These are phyloP conservation scores for Toxotes chatareus DNA, from an alignment of 2,113 vertebrate species.

Conservation along the genomic window DNA sequence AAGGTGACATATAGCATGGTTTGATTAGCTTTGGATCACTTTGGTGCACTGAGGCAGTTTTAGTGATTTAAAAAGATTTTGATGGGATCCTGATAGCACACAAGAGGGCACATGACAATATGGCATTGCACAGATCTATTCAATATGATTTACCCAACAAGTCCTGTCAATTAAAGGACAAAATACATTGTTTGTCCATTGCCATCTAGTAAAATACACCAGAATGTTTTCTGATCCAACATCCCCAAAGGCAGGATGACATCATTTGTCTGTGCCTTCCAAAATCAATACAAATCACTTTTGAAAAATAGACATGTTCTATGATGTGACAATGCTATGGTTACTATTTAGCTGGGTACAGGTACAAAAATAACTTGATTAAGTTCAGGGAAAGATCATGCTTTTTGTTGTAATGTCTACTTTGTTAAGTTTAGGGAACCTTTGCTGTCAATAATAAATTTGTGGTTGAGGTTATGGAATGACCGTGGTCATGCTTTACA, in stretches of 20 bases:
- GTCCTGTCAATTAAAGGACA: not conserved
- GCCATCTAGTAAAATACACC: no score
- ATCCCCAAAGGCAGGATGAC: not conserved
- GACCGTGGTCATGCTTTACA: not conserved
- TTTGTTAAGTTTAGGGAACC: not conserved
- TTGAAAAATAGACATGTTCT: not conserved
- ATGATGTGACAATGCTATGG: not conserved
- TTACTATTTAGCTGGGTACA: not conserved
- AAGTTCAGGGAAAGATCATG: not conserved
- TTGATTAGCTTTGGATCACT: no score
- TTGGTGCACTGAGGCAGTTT: not conserved
- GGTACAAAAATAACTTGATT: no score
- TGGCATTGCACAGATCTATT: not conserved
- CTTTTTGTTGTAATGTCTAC: not conserved
- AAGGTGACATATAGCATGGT: not conserved
- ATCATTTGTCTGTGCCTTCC: no score
- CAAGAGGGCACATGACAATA: not conserved
- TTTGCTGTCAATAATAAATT: not conserved
- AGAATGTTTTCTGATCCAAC: not conserved
- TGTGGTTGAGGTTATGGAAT: not conserved
- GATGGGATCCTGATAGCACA: not conserved
- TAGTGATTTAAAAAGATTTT: not conserved
- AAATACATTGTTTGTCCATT: no score
- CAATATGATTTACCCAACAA: not conserved
- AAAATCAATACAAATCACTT: no score